Percentiles rank a stretch among this genome's conserved stretches.
Evolutionary conservation across 2,797 vertebrate genomes (phyloP).

Genomic region (Arremon aurantiirostris): DNA sequence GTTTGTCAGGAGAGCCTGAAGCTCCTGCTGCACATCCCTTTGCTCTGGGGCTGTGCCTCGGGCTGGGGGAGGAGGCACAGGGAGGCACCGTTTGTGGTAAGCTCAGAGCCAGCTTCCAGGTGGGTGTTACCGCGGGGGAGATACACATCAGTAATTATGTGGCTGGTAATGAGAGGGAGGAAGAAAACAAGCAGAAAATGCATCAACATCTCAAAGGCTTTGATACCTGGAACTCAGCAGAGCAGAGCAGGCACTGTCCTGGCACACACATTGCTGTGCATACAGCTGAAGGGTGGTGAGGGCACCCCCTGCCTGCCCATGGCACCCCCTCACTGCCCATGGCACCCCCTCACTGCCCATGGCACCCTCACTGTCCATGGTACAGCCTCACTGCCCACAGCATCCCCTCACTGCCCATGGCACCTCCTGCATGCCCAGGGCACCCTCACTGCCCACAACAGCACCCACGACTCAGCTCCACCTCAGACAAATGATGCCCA

Average conservation of each 20-base stretch:
- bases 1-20: background rate
- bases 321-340: no score
- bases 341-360: no score
- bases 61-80: background rate
- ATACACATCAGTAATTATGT: constrained; percentile 24
- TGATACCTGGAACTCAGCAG: background rate
- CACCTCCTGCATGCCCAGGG: no score
- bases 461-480: background rate
- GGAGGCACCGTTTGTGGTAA: constrained; percentile 34
- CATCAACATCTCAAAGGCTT: background rate
- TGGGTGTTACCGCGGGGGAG: background rate
- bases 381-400: no score
- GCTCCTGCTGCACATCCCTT: background rate
- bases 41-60: background rate
- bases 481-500: background rate
- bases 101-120: constrained; percentile 23
- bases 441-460: background rate
- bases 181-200: constrained; percentile 4
- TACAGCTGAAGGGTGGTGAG: fast-evolving
- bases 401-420: no score
- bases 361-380: no score
- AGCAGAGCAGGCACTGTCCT: background rate
- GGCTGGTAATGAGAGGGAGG: constrained; percentile 7
- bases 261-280: background rate
- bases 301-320: no score